A percentile compares a stretch with the other conserved stretches of the same genome.
phyloP scores from a whole-genome alignment of 35 echinoderm and acorn worm species.

The Lytechinus pictus region DNA sequence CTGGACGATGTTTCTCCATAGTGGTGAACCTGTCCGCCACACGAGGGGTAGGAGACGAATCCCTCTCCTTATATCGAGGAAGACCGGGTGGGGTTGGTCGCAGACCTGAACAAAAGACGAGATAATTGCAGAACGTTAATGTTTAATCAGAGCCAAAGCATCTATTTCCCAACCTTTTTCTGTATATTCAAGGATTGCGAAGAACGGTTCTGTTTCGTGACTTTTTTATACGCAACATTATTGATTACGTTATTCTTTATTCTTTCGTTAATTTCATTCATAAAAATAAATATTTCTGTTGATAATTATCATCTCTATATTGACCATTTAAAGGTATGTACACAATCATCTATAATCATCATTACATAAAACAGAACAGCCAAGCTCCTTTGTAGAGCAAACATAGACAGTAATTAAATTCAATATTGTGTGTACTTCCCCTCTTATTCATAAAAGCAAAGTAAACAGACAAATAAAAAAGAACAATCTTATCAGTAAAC shows the following conservation, averaged over 20 bases:
- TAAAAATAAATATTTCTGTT: no score
- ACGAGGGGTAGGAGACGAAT: background rate
- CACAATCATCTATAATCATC: no score
- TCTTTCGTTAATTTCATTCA: no score
- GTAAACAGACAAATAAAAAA: background rate
- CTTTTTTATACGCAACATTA: no score
- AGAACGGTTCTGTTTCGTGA: no score
- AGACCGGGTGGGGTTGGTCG: background rate
- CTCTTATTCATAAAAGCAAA: background rate
- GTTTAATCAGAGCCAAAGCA: no score
- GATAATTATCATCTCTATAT: no score
- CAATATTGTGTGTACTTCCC: background rate
- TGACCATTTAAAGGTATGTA: no score
- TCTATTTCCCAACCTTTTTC: no score
- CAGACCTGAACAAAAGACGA: background rate
- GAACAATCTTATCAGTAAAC: background rate
- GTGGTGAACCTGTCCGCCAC: background rate
- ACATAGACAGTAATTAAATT: background rate
- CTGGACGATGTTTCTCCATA: slow-evolving; percentile 49
- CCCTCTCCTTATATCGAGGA: background rate
- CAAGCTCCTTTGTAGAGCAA: background rate
- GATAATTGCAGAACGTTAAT: background rate
- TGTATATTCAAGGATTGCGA: no score
- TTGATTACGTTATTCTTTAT: no score
- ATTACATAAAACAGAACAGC: background rate